These are phyloP conservation scores for Gisinianus flammeolus DNA, from an alignment of 2,888 invertebrate genomes.

Conservation along the genomic window DNA sequence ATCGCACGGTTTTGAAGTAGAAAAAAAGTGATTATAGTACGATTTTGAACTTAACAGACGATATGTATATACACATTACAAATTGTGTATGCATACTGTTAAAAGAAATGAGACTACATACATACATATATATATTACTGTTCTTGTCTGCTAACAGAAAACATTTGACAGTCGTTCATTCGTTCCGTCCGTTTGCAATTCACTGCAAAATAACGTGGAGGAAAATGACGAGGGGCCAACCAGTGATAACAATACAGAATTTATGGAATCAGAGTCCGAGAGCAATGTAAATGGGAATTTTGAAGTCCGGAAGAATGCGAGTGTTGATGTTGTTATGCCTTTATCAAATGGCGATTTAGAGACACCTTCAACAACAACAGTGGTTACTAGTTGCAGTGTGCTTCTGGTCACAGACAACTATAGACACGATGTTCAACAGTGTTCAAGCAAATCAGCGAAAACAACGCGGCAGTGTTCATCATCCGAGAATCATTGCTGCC, in stretches of 20 bases:
- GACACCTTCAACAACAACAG: neutral
- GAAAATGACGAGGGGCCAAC: neutral
- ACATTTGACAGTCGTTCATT: constrained; percentile 13
- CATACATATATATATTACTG: neutral
- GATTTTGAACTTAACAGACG: too few relatives aligned
- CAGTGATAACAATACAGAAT: neutral
- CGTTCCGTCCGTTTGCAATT: neutral
- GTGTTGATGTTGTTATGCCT: neutral
- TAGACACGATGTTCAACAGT: neutral
- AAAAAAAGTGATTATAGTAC: neutral
- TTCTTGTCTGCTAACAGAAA: neutral
- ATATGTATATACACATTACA: too few relatives aligned
- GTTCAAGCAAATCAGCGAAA: neutral
- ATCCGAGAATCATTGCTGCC: neutral
- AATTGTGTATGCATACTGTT: too few relatives aligned
- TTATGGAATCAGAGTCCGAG: neutral
- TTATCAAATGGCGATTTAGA: neutral
- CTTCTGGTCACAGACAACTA: neutral
- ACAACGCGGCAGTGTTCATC: neutral
- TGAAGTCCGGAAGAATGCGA: neutral
- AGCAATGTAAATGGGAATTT: neutral
- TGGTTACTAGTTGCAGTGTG: neutral
- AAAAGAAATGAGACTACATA: too few relatives aligned
- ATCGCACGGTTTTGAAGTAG: too few relatives aligned
- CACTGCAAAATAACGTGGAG: neutral